phyloP scores from a whole-genome alignment of 2,888 invertebrate species.

The Pasiphila rectangulata region DNA sequence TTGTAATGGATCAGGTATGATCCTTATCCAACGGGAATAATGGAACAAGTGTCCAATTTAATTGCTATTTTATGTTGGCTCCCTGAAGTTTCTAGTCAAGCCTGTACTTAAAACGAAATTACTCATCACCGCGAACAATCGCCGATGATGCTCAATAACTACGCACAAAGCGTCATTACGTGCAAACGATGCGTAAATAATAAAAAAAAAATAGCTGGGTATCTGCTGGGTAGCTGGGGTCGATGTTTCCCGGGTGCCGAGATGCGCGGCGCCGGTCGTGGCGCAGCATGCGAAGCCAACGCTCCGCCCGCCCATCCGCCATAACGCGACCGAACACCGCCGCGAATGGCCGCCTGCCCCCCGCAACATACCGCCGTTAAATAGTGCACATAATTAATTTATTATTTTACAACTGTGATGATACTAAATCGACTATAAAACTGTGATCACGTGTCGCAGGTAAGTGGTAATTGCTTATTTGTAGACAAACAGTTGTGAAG shows the following conservation, averaged over 20 bases:
- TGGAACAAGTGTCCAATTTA: not conserved
- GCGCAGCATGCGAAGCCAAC: slow-evolving; percentile 38
- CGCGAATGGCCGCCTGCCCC: slow-evolving; percentile 64
- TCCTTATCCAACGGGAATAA: not conserved
- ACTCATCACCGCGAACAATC: slow-evolving; percentile 26
- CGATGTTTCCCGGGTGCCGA: slow-evolving; percentile 46
- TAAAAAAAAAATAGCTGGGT: slow-evolving; percentile 36
- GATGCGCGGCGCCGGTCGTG: slow-evolving; percentile 57
- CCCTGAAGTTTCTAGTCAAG: not conserved
- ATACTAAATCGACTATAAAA: slow-evolving; percentile 78
- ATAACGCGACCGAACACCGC: slow-evolving; percentile 60
- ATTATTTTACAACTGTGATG: slow-evolving; percentile 78
- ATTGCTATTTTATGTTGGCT: not conserved
- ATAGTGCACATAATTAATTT: slow-evolving; percentile 75
- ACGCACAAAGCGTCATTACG: slow-evolving; percentile 32
- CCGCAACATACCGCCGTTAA: slow-evolving; percentile 33
- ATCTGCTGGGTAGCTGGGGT: slow-evolving; percentile 36
- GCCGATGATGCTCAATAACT: slow-evolving; percentile 21
- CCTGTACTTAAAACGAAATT: slow-evolving; percentile 19
- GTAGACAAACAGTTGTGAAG: slow-evolving; percentile 41
- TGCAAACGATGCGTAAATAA: slow-evolving; percentile 30
- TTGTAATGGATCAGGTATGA: too few relatives aligned
- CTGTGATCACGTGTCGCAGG: slow-evolving; percentile 78
- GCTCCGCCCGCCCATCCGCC: slow-evolving; percentile 67
- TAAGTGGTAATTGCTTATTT: slow-evolving; percentile 79